Evolutionary conservation across 2,113 vertebrate species (phyloP), one percentile per base, ranked within the genome.

Genomic region (Microtus ochrogaster): DNA sequence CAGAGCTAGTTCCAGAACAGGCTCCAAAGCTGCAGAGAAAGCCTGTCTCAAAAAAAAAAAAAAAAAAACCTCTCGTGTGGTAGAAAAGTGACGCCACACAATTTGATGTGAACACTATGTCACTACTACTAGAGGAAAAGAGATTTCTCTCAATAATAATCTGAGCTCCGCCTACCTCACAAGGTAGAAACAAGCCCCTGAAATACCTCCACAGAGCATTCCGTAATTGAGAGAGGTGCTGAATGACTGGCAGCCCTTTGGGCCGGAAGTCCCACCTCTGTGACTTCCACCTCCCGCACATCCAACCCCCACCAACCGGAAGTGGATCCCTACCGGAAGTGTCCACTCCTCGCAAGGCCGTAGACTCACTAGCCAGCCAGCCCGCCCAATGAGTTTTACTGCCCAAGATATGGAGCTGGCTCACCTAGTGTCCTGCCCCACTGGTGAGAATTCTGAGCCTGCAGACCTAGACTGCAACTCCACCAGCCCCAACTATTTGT

Each of bases 261-360:
- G 4, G 16, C 79, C 8, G 22, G 89, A 96, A 91, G 82, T 89
- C 49, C 72, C 33, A 0, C 87, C 87, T 52, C 55, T 2, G 1
- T 0, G 1, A 28, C 30, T 3, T 14, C 3, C 19, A 30, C 16
- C 30, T 14, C 1, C 2, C 17, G 11, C 1, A 1, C 36, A 5
- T 28, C 24, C 49, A 26, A 55, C 47, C 19, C 85, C 28, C 7
- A 24, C 47, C 33, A 41, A 49, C 91, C 24, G 5, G 85, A 97
- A 97, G 97, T 90, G 44, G 65, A n/a, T 3, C 4, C 30, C 2
- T 0, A 3, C 2, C 30, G 0, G 3, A 36, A 13, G 52, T 13
- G 0, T 36, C 47, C 16, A 5, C 14, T 68, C 14, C 0, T 44
- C 1, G 14, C 24, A 28, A 2, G 61, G 22, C 30, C 14, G 5